Evolutionary conservation across 2,113 vertebrate species (phyloP).

Genomic region (Campylomormyrus tamandua): DNA sequence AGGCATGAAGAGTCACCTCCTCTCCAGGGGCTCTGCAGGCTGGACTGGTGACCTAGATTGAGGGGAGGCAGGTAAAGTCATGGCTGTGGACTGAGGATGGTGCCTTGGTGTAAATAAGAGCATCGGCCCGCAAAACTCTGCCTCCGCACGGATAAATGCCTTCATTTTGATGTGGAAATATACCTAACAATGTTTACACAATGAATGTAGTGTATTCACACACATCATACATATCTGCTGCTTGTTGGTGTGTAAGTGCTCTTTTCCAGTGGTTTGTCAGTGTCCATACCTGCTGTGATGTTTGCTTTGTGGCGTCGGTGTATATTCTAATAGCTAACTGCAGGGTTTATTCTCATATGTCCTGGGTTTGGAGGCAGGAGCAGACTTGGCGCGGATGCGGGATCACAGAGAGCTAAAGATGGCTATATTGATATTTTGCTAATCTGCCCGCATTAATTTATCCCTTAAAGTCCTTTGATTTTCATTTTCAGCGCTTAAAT

Average conservation of each 20-base stretch:
- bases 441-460: slow-evolving; percentile 22
- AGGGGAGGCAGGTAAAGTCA: not conserved
- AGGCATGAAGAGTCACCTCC: not conserved
- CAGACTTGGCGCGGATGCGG: not conserved
- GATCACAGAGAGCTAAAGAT: not conserved
- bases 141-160: not conserved
- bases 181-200: not conserved
- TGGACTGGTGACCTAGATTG: slow-evolving; percentile 18
- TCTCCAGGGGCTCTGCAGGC: not conserved
- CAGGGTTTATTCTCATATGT: not conserved
- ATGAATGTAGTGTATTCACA: not conserved
- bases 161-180: not conserved
- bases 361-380: not conserved
- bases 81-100: not conserved
- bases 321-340: not conserved
- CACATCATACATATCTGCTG: not conserved
- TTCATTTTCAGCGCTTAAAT: slow-evolving; percentile 25
- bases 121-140: not conserved
- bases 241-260: not conserved
- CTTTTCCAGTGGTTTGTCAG: not conserved
- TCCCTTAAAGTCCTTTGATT: slow-evolving; percentile 23
- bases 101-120: not conserved
- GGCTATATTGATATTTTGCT: slow-evolving; percentile 20
- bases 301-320: not conserved
- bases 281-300: not conserved